Base-by-base conservation (phyloP, 2,797 vertebrate species). In the Epinephelus coioides region DNA sequence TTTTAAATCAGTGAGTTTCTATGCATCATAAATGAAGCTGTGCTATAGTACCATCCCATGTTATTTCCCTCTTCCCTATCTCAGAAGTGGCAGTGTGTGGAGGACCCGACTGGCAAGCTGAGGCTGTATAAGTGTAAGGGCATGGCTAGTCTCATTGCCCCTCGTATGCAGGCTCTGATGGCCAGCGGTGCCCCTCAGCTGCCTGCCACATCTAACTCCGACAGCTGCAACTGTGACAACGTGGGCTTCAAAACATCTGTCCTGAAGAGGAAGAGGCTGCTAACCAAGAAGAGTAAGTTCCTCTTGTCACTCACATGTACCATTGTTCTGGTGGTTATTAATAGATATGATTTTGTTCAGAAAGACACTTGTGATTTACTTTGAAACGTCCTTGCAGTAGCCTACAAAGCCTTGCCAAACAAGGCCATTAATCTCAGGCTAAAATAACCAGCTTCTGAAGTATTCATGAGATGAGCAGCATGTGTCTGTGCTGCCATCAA, bases 51-150 rank as follows among this genome's bases (percentile, higher is more conserved):
- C 19, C 54, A 57, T 23, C 17, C 47, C 40, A 46, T 72, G 40
- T 43, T 43, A 34, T 34, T 17, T 78, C 54, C 38, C 19, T 21
- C 21, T 82, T 17, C 47, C 46, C 65, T 74, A 21, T 90, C 69
- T 67, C 92, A 99, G 98, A 98, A 99, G 83, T 99, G 98, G 98
- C 98, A 98, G 93, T 99, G 98, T 73, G 95, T 98, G 73, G 98
- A 99, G 93, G 98, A 98, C 75, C 85, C 96, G 21, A 93, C 94
- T 0, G 98, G 98, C 65, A 97, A 96, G 54, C 96, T 98, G 79
- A 97, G 97, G 81, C 95, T 99, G 40, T 97, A 97, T 93, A 99
- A 98, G 87, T 99, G 98, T 92, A 98, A 98, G 89, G 95, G 97
- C 69, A 94, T 97, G 79, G 90, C 92, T 0, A 94, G 93, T 81